Evolutionary conservation across 2,888 invertebrate species (phyloP).

Genomic region (Halocaridina rubra): DNA sequence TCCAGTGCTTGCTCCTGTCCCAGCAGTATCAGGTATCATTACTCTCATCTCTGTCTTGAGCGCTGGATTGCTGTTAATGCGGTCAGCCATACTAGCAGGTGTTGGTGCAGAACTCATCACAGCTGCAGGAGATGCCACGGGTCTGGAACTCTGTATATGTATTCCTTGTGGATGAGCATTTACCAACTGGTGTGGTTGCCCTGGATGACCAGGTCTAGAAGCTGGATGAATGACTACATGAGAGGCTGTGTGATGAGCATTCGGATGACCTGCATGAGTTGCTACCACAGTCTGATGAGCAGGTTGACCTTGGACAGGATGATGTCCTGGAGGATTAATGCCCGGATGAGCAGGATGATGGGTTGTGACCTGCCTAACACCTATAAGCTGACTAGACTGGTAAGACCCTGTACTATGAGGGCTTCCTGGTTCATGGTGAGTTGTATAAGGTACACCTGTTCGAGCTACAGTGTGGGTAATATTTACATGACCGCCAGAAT

Average conservation of each 20-base stretch:
- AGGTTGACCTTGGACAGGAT: constrained; percentile 42
- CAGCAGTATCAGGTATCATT: constrained; percentile 59
- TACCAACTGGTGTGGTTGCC: constrained; percentile 26
- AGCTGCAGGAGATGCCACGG: neutral
- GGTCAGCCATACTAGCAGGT: constrained; percentile 48
- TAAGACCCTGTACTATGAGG: constrained; percentile 23
- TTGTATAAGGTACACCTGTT: constrained; percentile 27
- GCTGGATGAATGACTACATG: constrained; percentile 50
- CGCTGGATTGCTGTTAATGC: constrained; percentile 50
- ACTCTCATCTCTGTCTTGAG: constrained; percentile 59
- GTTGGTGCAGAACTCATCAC: constrained; percentile 29
- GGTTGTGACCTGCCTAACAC: constrained; percentile 45
- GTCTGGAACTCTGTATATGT: constrained; percentile 17
- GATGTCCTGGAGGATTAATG: constrained; percentile 38
- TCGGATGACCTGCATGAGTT: constrained; percentile 24
- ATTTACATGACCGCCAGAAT: constrained; percentile 7
- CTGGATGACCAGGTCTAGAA: constrained; percentile 35
- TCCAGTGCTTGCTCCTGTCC: constrained; percentile 47
- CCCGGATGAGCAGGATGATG: constrained; percentile 39
- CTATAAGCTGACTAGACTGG: constrained; percentile 44
- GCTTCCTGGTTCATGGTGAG: constrained; percentile 21
- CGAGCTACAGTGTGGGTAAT: constrained; percentile 26
- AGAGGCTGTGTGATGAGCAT: constrained; percentile 24
- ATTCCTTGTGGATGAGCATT: constrained; percentile 36
- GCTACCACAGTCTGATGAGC: constrained; percentile 24